Percentiles rank a stretch among this genome's conserved stretches.
Conservation (phyloP, 2,113 vertebrate genomes). For the Kryptolebias marmoratus region DNA sequence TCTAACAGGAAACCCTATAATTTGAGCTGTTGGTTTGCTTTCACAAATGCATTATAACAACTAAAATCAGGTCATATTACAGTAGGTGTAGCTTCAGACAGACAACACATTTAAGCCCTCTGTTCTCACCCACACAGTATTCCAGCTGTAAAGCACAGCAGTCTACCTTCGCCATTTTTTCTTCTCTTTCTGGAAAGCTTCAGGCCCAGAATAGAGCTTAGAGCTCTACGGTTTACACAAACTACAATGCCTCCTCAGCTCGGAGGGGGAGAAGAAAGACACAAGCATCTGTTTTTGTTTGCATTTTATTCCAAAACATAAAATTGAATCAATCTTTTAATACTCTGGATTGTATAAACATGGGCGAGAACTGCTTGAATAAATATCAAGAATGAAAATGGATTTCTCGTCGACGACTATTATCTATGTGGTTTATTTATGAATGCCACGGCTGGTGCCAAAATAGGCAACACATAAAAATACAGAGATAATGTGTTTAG, state of each 20-base stretch:
- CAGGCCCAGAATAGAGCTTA: constrained; percentile 75
- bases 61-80: constrained; percentile 61
- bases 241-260: constrained; percentile 74
- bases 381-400: constrained; percentile 90
- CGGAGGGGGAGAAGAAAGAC: constrained; percentile 77
- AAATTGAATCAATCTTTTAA: constrained; percentile 98
- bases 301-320: constrained; percentile 91
- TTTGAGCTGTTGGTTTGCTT: constrained; percentile 26
- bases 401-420: constrained; percentile 88
- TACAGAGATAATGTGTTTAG: constrained; percentile 79
- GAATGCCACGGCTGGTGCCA: constrained; percentile 72
- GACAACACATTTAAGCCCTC: constrained; percentile 64
- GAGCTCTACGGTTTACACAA: constrained; percentile 70
- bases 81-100: constrained; percentile 49
- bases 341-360: constrained; percentile 89
- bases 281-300: constrained; percentile 85
- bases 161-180: constrained; percentile 62
- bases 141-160: constrained; percentile 58
- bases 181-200: constrained; percentile 66
- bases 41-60: constrained; percentile 44
- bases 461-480: constrained; percentile 78
- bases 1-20: background rate
- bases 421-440: constrained; percentile 84
- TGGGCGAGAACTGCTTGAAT: constrained; percentile 83
- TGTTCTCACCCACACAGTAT: constrained; percentile 71